Base-by-base conservation (phyloP, 2,888 invertebrate genomes). In the Eutolmus rufibarbis region DNA sequence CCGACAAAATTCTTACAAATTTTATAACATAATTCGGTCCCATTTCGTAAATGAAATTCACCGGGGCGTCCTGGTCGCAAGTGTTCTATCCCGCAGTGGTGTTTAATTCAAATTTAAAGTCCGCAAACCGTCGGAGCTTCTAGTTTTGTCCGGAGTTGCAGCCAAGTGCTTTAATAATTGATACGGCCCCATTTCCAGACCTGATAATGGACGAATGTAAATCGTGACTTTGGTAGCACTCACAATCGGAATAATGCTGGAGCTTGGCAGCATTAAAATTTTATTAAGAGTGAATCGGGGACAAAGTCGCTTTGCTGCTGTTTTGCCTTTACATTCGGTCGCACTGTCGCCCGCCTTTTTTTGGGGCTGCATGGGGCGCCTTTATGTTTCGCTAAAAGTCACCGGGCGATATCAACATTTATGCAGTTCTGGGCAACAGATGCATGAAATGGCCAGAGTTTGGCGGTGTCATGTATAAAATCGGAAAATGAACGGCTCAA, bases 341-440 rank as follows among this genome's bases (percentile, higher is more conserved):
- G 14, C 8, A n/a, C 9, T 37, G 34, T n/a, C 31, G 28, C 14
- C 28, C 19, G 34, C 28, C 40, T 76, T 76, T 76, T 76, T 76
- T 16, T 40, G 40, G 37, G 34, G 34, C 34, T 82, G 37, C n/a
- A 34, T 34, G 76, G 23, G 28, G 9, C 34, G 57, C 82, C 19
- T 82, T 82, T 57, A 82, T 82, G 82, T 82, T 76, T 82, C 37
- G 23, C 57, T 23, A 82, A 82, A 82, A 82, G 82, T 57, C 66
- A 57, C 34, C 37, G 9, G 28, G 31, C 37, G 82, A 82, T 82
- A 82, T 82, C 82, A 37, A 66, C 66, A 66, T 82, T 37, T 37
- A 66, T 82, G 57, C 82, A 82, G 57, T 43, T 78, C 66, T 51
- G 46, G 82, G 82, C 82, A 82, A 82, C 82, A 82, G 82, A 82